Percentiles rank a stretch among this genome's conserved stretches.
These are phyloP conservation scores for Seira sanloemensis DNA, from an alignment of 2,888 invertebrate species.

Conservation along the genomic window DNA sequence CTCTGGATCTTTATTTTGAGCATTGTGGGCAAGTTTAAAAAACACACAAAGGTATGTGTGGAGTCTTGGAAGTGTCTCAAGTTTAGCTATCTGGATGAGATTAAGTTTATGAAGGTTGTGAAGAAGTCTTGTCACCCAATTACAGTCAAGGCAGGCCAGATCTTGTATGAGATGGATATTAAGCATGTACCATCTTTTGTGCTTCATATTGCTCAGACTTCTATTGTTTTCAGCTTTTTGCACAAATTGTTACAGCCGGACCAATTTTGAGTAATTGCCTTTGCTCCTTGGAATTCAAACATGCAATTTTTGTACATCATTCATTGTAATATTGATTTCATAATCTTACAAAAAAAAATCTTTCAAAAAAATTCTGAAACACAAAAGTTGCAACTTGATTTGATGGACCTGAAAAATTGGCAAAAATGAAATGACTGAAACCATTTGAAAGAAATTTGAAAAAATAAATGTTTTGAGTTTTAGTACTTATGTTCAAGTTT, in stretches of 20 bases:
- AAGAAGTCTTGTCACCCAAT: slow-evolving; percentile 29
- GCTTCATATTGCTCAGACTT: neutral
- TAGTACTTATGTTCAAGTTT: too few relatives aligned
- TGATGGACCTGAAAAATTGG: too few relatives aligned
- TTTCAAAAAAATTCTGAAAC: neutral
- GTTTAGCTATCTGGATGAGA: slow-evolving; percentile 8
- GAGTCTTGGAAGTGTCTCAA: slow-evolving; percentile 37
- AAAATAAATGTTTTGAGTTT: too few relatives aligned
- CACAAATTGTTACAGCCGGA: neutral
- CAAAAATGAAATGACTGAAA: too few relatives aligned
- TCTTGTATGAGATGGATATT: slow-evolving; percentile 31
- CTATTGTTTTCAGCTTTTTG: slow-evolving; percentile 18
- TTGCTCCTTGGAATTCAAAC: neutral
- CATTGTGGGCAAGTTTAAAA: slow-evolving; percentile 25
- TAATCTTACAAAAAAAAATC: neutral
- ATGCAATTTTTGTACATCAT: neutral
- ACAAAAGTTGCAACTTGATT: neutral
- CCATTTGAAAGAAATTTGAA: too few relatives aligned
- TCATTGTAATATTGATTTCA: neutral
- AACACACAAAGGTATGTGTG: slow-evolving; percentile 7
- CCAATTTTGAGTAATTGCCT: neutral
- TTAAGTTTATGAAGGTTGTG: slow-evolving; percentile 27
- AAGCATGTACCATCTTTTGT: slow-evolving; percentile 32
- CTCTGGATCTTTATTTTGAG: slow-evolving; percentile 29
- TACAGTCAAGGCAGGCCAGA: slow-evolving; percentile 24